These are phyloP conservation scores for Erythrolamprus reginae DNA, from an alignment of 2,113 vertebrate genomes.

Conservation along the genomic window DNA sequence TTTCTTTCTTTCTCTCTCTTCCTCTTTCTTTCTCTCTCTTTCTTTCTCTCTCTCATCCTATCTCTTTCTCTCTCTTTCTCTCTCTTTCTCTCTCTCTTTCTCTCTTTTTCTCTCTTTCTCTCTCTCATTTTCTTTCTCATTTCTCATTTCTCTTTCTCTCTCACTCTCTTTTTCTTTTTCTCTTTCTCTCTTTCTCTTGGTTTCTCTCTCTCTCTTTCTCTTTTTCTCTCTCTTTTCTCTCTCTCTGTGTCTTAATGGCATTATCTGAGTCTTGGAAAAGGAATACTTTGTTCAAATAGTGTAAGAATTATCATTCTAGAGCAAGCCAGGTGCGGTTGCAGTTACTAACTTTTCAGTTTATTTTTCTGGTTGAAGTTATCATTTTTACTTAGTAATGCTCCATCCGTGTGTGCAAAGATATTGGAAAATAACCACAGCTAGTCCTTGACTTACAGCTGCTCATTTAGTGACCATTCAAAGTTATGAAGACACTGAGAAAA, in stretches of 20 bases:
- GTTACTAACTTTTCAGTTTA: neutral
- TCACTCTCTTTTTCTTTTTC: no score
- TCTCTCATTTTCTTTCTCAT: no score
- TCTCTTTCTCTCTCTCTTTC: no score
- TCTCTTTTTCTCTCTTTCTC: no score
- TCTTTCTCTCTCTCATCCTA: no score
- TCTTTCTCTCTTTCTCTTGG: no score
- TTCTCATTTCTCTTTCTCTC: no score
- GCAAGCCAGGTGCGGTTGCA: neutral
- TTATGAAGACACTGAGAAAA: neutral
- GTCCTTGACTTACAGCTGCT: neutral
- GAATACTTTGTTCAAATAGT: neutral
- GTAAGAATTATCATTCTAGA: neutral
- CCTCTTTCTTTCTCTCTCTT: no score
- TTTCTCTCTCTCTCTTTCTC: no score
- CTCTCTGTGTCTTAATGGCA: neutral
- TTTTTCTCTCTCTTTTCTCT: no score
- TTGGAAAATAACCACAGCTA: neutral
- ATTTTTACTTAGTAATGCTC: neutral
- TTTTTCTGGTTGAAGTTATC: neutral
- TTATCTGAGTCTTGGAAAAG: neutral
- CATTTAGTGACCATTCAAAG: neutral
- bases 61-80: no score
- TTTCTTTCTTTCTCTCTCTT: no score
- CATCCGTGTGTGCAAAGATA: neutral